Evolutionary conservation across 2,888 invertebrate genomes (phyloP).

Genomic region (Parnassius apollo): DNA sequence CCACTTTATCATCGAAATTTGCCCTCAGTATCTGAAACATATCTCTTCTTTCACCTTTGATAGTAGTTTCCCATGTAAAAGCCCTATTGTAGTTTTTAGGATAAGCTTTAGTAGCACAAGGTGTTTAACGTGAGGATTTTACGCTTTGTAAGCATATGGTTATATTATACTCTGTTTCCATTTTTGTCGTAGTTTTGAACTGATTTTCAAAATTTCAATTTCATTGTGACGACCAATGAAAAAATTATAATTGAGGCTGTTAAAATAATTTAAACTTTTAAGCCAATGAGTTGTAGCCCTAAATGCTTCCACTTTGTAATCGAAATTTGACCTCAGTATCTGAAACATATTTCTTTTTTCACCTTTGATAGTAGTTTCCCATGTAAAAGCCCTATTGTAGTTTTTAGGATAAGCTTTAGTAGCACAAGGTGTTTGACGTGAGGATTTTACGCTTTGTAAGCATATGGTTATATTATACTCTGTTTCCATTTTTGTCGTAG

Average conservation of each 20-base stretch:
- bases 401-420: conserved; percentile 38
- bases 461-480: conserved; percentile 7
- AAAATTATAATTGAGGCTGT: conserved; percentile 35
- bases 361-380: conserved; percentile 63
- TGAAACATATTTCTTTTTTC: conserved; percentile 65
- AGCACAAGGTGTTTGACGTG: conserved; percentile 21
- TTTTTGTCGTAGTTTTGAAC: neutral
- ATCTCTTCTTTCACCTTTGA: conserved; percentile 59
- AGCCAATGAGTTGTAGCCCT: conserved; percentile 54
- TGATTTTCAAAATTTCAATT: neutral
- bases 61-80: conserved; percentile 65
- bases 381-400: conserved; percentile 55
- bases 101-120: conserved; percentile 31
- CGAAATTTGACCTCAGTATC: conserved; percentile 54
- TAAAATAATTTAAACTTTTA: conserved; percentile 22
- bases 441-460: conserved; percentile 1
- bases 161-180: conserved; percentile 17
- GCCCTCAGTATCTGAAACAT: conserved; percentile 58
- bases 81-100: conserved; percentile 54
- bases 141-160: neutral
- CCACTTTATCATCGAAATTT: conserved; percentile 48
- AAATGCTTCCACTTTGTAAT: conserved; percentile 46
- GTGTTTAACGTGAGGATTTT: conserved; percentile 13
- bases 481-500: conserved; percentile 7
- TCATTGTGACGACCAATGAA: conserved; percentile 41